Evolutionary conservation across 2,113 vertebrate species (phyloP).

Genomic region (Corydoras sp.): DNA sequence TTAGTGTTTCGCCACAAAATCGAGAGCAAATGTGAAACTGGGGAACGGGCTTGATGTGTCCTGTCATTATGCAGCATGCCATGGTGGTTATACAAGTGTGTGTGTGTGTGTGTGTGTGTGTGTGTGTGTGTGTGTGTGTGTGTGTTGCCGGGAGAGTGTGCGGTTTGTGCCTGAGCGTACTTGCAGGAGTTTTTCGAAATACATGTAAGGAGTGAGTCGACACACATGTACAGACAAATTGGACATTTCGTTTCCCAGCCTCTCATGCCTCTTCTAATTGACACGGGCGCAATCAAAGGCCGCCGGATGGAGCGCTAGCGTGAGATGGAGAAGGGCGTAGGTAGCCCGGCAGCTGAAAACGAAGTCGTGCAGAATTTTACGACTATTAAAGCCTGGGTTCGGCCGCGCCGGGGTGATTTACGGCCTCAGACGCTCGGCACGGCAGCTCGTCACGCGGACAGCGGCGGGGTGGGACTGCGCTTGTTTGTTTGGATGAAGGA

Average conservation of each 20-base stretch:
- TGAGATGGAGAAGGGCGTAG: slow-evolving; percentile 3
- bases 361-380: too few species aligned
- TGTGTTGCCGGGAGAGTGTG: slow-evolving; percentile 8
- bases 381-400: too few species aligned
- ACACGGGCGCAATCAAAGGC: not conserved
- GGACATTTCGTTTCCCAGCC: slow-evolving; percentile 14
- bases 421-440: too few species aligned
- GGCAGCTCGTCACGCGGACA: too few species aligned
- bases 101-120: slow-evolving; percentile 4
- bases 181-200: slow-evolving; percentile 1
- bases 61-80: slow-evolving; percentile 34
- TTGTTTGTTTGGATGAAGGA: too few species aligned
- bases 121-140: slow-evolving; percentile 9
- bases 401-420: too few species aligned
- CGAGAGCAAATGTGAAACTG: slow-evolving; percentile 17
- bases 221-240: slow-evolving; percentile 38
- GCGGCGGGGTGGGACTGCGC: too few species aligned
- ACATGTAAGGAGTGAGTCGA: not conserved
- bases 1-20: slow-evolving; percentile 41
- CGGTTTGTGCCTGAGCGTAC: slow-evolving; percentile 32
- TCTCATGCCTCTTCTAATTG: not conserved
- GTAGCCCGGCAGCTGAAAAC: too few species aligned
- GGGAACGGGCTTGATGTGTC: slow-evolving; percentile 24
- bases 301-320: not conserved
- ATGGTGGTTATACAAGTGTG: slow-evolving; percentile 29